phyloP scores from a whole-genome alignment of 64 coral and sea anemone genomes.

The Pocillopora damicornis region DNA sequence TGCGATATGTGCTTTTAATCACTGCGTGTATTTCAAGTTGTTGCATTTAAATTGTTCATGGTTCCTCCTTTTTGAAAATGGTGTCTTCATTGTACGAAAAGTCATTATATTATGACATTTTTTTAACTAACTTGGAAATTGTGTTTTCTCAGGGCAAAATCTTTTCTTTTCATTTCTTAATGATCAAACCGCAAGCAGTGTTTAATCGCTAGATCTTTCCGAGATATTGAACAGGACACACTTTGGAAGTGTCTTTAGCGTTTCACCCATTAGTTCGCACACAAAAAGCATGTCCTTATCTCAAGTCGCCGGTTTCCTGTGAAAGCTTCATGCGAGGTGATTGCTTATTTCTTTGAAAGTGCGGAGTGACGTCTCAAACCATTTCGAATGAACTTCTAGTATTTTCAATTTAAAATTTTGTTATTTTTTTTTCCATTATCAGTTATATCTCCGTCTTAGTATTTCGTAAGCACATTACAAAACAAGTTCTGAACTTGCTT shows the following conservation, averaged over 20 bases:
- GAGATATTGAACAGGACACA: slow-evolving; percentile 20
- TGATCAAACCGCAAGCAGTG: slow-evolving; percentile 35
- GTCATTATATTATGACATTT: neutral
- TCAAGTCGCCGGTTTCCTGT: neutral
- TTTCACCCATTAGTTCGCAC: neutral
- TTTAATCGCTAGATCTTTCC: slow-evolving; percentile 35
- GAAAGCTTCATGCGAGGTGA: neutral
- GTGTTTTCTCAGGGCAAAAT: neutral
- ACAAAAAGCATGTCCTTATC: slow-evolving; percentile 12
- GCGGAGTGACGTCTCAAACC: neutral
- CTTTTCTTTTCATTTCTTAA: slow-evolving; percentile 19
- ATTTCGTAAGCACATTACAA: too few species aligned
- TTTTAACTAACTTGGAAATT: neutral
- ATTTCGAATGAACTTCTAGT: neutral
- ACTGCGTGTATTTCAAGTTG: neutral
- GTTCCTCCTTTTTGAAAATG: neutral
- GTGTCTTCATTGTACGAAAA: neutral
- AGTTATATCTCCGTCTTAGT: too few species aligned
- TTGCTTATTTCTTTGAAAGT: neutral
- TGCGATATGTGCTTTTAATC: slow-evolving; percentile 5
- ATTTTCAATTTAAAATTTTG: neutral
- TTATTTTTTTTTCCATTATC: neutral
- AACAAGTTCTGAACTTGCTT: neutral
- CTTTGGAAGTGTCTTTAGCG: neutral
- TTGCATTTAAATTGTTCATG: neutral